Conservation (phyloP, 2,888 invertebrate genomes). For the Agonopterix arenella region DNA sequence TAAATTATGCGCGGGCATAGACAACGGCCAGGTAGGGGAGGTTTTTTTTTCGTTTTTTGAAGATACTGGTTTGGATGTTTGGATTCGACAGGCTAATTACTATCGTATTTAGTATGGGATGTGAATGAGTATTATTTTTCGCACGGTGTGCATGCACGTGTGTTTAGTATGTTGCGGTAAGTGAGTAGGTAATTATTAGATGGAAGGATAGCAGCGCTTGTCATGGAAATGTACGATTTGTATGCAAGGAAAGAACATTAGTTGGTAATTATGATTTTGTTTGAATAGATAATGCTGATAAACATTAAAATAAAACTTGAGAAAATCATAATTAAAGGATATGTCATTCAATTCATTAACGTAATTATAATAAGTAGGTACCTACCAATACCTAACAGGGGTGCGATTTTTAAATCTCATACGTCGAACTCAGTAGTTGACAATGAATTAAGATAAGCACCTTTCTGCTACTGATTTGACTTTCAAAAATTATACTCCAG, state of each 20-base stretch:
- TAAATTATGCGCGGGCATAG: conserved; percentile 33
- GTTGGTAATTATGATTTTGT: conserved; percentile 4
- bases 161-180: conserved; percentile 36
- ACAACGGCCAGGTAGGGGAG: conserved; percentile 21
- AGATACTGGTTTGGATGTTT: conserved; percentile 15
- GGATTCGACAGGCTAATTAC: conserved; percentile 50
- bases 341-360: no score
- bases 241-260: not conserved
- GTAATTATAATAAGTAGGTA: no score
- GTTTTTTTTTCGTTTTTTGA: conserved; percentile 28
- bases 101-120: conserved; percentile 34
- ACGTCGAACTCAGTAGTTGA: no score
- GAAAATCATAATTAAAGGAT: no score
- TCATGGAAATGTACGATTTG: conserved; percentile 10
- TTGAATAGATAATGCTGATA: not conserved
- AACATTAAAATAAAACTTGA: not conserved
- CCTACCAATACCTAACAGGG: no score
- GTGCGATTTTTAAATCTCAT: no score
- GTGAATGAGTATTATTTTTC: conserved; percentile 49
- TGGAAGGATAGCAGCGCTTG: conserved; percentile 24
- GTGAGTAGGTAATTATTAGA: conserved; percentile 43
- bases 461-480: no score
- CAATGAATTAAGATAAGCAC: no score
- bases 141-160: conserved; percentile 49
- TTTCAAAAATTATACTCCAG: no score